phyloP scores from a whole-genome alignment of 2,888 invertebrate species.

The Crossocerus cetratus region DNA sequence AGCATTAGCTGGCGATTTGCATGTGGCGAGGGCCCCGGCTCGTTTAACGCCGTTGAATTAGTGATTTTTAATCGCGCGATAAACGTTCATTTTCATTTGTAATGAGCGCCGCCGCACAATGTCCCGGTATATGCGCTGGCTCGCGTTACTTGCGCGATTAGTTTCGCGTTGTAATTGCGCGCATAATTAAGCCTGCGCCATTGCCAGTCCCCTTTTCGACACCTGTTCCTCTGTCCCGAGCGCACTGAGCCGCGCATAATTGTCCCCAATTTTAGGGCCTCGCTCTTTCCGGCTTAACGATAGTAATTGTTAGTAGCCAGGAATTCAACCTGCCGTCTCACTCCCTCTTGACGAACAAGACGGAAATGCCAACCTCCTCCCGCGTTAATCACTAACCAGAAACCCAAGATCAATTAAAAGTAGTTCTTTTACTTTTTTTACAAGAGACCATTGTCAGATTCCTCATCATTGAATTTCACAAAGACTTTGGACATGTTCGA shows the following conservation, averaged over 20 bases:
- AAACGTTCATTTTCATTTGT: slow-evolving; percentile 13
- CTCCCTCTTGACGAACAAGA: no score
- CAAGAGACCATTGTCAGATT: no score
- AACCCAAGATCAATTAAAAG: no score
- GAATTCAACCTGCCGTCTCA: no score
- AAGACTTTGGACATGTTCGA: no score
- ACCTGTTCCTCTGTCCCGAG: neutral
- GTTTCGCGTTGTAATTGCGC: neutral
- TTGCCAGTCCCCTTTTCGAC: neutral
- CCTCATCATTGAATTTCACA: no score
- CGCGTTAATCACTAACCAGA: no score
- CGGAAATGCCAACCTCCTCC: no score
- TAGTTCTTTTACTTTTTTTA: no score
- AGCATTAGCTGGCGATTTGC: neutral
- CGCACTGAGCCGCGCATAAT: neutral
- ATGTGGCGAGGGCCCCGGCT: neutral
- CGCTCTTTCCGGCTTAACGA: no score
- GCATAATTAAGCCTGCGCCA: slow-evolving; percentile 1
- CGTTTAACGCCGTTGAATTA: neutral
- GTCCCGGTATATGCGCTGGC: no score
- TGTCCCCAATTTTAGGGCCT: neutral
- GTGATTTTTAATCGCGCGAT: slow-evolving; percentile 10
- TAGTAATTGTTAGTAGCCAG: no score
- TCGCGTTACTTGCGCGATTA: slow-evolving; percentile 1
- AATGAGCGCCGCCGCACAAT: neutral